phyloP scores from a whole-genome alignment of 2,113 vertebrate species.

The Callipepla squamata region DNA sequence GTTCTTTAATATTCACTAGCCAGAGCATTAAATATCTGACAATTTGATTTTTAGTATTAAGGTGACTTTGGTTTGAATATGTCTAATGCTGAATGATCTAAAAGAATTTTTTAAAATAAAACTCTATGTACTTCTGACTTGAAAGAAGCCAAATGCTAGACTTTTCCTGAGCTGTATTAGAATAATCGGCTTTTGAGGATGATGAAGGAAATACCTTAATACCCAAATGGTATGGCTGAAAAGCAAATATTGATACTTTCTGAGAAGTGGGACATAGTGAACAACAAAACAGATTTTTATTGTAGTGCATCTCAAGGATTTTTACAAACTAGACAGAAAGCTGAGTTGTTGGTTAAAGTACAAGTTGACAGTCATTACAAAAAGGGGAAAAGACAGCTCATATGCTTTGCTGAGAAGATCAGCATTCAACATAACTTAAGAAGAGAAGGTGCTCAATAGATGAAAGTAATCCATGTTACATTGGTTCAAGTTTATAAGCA shows the following conservation, averaged over 20 bases:
- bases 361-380: background rate
- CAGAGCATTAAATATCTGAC: conserved; percentile 65
- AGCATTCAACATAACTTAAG: background rate
- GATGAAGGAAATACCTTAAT: conserved; percentile 52
- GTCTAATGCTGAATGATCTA: conserved; percentile 55
- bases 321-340: conserved; percentile 11
- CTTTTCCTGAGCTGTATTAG: conserved; percentile 56
- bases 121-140: conserved; percentile 14
- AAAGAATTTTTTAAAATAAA: conserved; percentile 7
- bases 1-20: conserved; percentile 67
- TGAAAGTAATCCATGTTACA: background rate
- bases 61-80: conserved; percentile 74
- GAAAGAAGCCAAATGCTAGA: conserved; percentile 36
- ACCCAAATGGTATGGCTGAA: background rate
- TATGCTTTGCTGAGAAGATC: background rate
- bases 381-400: background rate
- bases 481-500: background rate
- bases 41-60: conserved; percentile 78
- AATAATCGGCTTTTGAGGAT: conserved; percentile 65
- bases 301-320: background rate
- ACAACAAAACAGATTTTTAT: conserved; percentile 22
- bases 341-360: background rate
- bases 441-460: background rate
- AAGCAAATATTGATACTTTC: conserved; percentile 50
- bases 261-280: conserved; percentile 16